phyloP scores from a whole-genome alignment of 92 coral and sea anemone species.

The Epizoanthus ramosus region DNA sequence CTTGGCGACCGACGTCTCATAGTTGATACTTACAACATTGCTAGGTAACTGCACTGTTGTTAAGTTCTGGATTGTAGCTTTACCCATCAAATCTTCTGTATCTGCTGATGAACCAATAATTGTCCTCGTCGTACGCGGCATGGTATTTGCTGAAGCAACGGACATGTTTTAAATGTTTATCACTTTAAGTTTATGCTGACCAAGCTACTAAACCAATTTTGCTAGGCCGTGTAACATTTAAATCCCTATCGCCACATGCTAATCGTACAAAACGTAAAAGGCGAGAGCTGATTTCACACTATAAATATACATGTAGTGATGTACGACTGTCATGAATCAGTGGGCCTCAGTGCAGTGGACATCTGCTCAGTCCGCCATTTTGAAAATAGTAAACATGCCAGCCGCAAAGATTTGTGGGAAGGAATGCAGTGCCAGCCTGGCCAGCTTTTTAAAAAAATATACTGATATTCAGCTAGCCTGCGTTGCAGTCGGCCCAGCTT shows the following conservation, averaged over 20 bases:
- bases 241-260: background rate
- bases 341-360: no score
- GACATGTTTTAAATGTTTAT: background rate
- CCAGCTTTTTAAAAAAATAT: no score
- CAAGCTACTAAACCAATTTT: background rate
- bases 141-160: background rate
- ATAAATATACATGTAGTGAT: no score
- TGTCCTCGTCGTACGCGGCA: background rate
- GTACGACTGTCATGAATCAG: no score
- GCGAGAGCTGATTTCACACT: background rate
- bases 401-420: no score
- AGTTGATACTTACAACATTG: background rate
- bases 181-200: background rate
- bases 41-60: background rate
- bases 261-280: background rate
- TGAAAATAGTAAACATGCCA: no score
- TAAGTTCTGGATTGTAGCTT: background rate
- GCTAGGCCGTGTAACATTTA: no score
- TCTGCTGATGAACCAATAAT: background rate
- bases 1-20: background rate
- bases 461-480: no score
- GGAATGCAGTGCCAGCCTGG: no score
- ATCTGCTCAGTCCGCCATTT: constrained; percentile 6
- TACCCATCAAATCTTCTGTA: background rate
- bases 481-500: no score